A percentile compares a stretch with the other conserved stretches of the same genome.
Conservation (phyloP, 2,113 vertebrate species). For the Malaclemys terrapin region DNA sequence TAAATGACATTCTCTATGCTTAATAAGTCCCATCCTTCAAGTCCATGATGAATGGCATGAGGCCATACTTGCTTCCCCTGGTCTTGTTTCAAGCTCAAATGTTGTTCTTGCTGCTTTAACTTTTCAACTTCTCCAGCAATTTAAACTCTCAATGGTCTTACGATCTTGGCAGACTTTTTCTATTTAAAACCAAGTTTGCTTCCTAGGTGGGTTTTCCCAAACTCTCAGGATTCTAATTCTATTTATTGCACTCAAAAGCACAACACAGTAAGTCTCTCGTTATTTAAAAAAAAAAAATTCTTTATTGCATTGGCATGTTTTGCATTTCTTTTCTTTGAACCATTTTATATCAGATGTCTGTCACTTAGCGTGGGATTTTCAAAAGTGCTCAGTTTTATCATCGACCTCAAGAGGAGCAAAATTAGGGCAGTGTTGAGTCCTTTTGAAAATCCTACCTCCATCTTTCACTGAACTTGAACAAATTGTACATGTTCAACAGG, state of each 20-base stretch:
- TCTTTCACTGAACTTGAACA: not conserved
- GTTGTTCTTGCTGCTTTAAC: slow-evolving; percentile 69
- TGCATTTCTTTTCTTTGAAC: not conserved
- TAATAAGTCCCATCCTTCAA: slow-evolving; percentile 56
- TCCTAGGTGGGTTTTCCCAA: slow-evolving; percentile 20
- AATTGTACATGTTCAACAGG: not conserved
- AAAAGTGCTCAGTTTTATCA: not conserved
- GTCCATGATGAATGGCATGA: slow-evolving; percentile 34
- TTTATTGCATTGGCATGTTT: not conserved
- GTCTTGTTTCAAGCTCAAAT: slow-evolving; percentile 41
- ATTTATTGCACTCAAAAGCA: slow-evolving; percentile 20
- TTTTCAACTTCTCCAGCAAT: slow-evolving; percentile 61
- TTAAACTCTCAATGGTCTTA: slow-evolving; percentile 33
- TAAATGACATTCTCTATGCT: not conserved
- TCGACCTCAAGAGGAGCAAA: not conserved
- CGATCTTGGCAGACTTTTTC: slow-evolving; percentile 54
- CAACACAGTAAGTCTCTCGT: not conserved
- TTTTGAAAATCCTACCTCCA: not conserved
- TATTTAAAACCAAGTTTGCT: slow-evolving; percentile 46
- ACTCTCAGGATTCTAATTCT: slow-evolving; percentile 44
- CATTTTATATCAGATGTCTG: not conserved
- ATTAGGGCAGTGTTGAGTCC: not conserved
- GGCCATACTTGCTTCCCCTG: slow-evolving; percentile 37
- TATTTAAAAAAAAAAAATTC: not conserved
- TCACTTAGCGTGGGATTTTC: slow-evolving; percentile 19